phyloP scores from a whole-genome alignment of 2,113 vertebrate genomes.

The Sander vitreus region DNA sequence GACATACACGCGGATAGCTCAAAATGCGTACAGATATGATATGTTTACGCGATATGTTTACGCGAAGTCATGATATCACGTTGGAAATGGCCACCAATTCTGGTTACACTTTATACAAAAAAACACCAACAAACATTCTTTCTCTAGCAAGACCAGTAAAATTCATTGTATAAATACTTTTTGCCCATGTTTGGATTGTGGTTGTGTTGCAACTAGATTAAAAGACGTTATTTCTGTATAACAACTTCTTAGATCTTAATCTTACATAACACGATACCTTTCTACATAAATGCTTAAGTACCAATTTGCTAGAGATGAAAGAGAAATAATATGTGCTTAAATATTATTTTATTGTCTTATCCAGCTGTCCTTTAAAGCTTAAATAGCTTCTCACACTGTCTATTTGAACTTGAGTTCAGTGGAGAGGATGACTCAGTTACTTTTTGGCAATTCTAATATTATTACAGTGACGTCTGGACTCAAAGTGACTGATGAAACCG shows the following conservation, averaged over 20 bases:
- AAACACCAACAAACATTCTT: neutral
- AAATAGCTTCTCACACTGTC: neutral
- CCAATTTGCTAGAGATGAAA: neutral
- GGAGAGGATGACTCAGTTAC: slow-evolving; percentile 13
- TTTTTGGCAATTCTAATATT: slow-evolving; percentile 40
- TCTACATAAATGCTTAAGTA: neutral
- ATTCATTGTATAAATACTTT: neutral
- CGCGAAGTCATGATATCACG: no score
- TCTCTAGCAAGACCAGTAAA: neutral
- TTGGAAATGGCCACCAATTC: neutral
- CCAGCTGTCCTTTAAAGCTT: neutral
- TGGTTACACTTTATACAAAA: neutral
- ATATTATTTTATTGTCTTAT: neutral
- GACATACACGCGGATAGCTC: no score
- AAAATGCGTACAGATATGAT: no score
- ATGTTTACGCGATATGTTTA: no score
- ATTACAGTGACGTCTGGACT: slow-evolving; percentile 34
- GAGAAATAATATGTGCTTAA: neutral
- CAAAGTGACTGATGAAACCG: slow-evolving; percentile 20
- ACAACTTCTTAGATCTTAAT: neutral
- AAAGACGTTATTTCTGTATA: neutral
- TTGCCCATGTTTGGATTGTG: neutral
- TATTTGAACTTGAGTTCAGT: slow-evolving; percentile 17
- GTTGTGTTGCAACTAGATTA: neutral
- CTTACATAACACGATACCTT: neutral